Conservation (phyloP, 2,113 vertebrate species). For the Ochotona princeps region DNA sequence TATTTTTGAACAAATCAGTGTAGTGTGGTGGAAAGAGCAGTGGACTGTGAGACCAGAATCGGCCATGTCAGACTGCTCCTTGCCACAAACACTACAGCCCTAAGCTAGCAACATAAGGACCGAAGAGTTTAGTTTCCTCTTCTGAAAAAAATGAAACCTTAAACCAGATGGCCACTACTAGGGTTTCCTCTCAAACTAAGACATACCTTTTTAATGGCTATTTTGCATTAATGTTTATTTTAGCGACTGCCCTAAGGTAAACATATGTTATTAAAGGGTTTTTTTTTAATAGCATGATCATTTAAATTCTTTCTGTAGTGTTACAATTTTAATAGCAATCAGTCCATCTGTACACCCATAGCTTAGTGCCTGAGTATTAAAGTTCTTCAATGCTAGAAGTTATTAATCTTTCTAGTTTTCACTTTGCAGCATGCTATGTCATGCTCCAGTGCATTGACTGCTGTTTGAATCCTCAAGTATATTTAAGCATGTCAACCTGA, state of each 20-base stretch:
- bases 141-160: constrained; percentile 7
- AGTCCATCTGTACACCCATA: not conserved
- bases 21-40: not conserved
- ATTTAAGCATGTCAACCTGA: constrained; percentile 20
- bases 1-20: not conserved
- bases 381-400: constrained; percentile 43
- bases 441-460: not conserved
- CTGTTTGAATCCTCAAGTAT: not conserved
- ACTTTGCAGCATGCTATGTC: not conserved
- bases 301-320: constrained; percentile 63
- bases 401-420: constrained; percentile 5
- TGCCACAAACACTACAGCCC: not conserved
- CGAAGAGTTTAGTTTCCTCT: not conserved
- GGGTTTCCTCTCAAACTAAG: constrained; percentile 23
- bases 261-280: constrained; percentile 12
- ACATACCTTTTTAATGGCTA: not conserved
- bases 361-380: constrained; percentile 54
- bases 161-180: constrained; percentile 15
- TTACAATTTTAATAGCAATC: constrained; percentile 64
- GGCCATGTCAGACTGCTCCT: not conserved
- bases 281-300: constrained; percentile 17
- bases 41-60: not conserved
- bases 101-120: constrained; percentile 2
- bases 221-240: constrained; percentile 50
- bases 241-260: constrained; percentile 52